Conservation (phyloP, 2,113 vertebrate species). For the Catagonus wagneri region DNA sequence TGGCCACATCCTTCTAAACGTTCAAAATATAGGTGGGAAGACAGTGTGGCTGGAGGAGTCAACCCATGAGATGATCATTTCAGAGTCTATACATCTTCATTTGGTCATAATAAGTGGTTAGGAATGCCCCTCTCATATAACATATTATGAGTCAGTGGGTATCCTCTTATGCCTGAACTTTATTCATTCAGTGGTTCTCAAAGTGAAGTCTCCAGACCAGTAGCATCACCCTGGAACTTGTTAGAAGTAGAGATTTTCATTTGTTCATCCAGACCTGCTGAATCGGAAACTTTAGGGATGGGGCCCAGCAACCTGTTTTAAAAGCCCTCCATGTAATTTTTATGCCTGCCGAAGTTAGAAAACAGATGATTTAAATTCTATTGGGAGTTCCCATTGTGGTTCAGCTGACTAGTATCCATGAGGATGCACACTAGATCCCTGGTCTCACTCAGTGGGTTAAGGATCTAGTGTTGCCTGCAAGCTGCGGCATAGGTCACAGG, state of each 20-base stretch:
- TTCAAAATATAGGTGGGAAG: background rate
- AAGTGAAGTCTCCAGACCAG: background rate
- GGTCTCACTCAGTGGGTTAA: too few relatives aligned
- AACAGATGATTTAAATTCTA: background rate
- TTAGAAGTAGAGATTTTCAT: background rate
- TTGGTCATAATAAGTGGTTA: conserved; percentile 23
- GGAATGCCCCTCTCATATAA: background rate
- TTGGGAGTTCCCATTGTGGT: too few relatives aligned
- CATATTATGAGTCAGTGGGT: background rate
- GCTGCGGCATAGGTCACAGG: too few relatives aligned
- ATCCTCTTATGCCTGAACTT: conserved; percentile 1
- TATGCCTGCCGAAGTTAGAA: background rate
- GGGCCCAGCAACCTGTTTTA: background rate
- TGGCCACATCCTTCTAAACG: background rate
- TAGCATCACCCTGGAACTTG: background rate
- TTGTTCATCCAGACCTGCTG: background rate
- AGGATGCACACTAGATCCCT: too few relatives aligned
- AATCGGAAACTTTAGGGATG: background rate
- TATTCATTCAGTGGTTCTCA: conserved; percentile 23
- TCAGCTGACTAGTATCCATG: too few relatives aligned
- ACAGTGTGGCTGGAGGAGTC: background rate
- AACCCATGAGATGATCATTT: background rate
- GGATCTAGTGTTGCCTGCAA: too few relatives aligned
- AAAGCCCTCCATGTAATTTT: background rate
- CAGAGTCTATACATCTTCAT: background rate